phyloP scores from a whole-genome alignment of 2,888 invertebrate genomes.

The Drosophila heteroneura region DNA sequence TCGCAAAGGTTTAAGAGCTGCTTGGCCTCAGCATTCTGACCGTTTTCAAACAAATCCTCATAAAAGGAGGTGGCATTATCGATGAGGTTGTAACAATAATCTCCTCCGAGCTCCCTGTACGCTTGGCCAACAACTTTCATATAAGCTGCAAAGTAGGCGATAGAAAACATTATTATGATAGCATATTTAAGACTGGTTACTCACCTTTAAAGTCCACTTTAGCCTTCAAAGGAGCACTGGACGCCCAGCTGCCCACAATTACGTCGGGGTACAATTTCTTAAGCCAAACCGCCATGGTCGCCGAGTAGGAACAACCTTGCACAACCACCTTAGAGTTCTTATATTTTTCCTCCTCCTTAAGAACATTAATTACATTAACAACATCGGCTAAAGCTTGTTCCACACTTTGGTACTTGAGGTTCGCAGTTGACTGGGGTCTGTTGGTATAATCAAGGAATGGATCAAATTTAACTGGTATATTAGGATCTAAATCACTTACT shows the following conservation, averaged over 20 bases:
- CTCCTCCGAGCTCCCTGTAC: slow-evolving; percentile 58
- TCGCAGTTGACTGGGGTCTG: slow-evolving; percentile 80
- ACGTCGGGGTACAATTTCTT: slow-evolving; percentile 88
- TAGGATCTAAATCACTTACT: slow-evolving; percentile 85
- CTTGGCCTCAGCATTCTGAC: slow-evolving; percentile 49
- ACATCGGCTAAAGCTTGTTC: slow-evolving; percentile 89
- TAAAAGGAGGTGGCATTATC: slow-evolving; percentile 61
- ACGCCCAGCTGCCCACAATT: slow-evolving; percentile 87
- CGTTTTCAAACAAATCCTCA: slow-evolving; percentile 55
- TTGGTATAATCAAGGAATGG: neutral
- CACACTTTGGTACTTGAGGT: slow-evolving; percentile 87
- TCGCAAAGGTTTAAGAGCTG: slow-evolving; percentile 68
- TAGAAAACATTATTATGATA: neutral
- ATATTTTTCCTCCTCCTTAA: slow-evolving; percentile 64
- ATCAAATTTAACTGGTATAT: neutral
- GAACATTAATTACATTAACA: slow-evolving; percentile 87
- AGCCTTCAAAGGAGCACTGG: slow-evolving; percentile 88
- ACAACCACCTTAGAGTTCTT: slow-evolving; percentile 85
- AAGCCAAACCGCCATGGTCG: slow-evolving; percentile 88
- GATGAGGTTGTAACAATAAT: slow-evolving; percentile 69
- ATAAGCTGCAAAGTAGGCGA: slow-evolving; percentile 50
- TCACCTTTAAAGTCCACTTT: slow-evolving; percentile 86
- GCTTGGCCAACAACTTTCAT: slow-evolving; percentile 73
- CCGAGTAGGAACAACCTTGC: slow-evolving; percentile 89
- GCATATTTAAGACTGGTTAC: neutral